A percentile compares a stretch with the other conserved stretches of the same genome.
These are phyloP conservation scores for Spilosoma lubricipeda DNA, from an alignment of 2,888 invertebrate genomes.

Conservation along the genomic window DNA sequence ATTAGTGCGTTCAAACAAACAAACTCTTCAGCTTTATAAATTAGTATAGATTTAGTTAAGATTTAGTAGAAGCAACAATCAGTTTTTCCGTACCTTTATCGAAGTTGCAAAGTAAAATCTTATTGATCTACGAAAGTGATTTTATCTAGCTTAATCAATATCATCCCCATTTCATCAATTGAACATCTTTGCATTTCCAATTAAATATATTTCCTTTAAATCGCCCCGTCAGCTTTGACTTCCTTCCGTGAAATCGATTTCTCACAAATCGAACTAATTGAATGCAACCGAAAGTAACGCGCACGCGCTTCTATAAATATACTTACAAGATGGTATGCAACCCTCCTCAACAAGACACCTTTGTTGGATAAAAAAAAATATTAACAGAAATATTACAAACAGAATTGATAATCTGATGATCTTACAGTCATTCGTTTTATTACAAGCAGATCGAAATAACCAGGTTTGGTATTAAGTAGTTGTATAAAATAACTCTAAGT, in stretches of 20 bases:
- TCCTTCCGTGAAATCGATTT: constrained; percentile 54
- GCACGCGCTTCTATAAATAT: constrained; percentile 16
- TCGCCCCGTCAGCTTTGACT: constrained; percentile 79
- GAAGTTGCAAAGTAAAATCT: neutral
- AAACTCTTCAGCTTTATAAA: no score
- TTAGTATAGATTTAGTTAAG: no score
- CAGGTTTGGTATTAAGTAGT: no score
- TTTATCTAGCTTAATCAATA: neutral
- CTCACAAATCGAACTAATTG: constrained; percentile 35
- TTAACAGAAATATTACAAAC: neutral
- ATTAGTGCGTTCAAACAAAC: no score
- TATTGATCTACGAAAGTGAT: neutral
- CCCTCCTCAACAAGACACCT: neutral
- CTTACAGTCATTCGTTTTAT: neutral
- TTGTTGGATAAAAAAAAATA: neutral
- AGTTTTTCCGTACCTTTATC: no score
- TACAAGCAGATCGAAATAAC: neutral
- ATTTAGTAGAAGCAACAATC: no score
- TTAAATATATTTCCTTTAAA: constrained; percentile 58
- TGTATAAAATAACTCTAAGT: no score
- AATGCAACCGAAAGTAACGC: constrained; percentile 7
- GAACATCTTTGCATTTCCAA: neutral
- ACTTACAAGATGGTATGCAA: neutral
- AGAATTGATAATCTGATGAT: neutral
- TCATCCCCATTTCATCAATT: neutral